Evolutionary conservation across 2,113 vertebrate species (phyloP).

Genomic region (Pavo muticus): DNA sequence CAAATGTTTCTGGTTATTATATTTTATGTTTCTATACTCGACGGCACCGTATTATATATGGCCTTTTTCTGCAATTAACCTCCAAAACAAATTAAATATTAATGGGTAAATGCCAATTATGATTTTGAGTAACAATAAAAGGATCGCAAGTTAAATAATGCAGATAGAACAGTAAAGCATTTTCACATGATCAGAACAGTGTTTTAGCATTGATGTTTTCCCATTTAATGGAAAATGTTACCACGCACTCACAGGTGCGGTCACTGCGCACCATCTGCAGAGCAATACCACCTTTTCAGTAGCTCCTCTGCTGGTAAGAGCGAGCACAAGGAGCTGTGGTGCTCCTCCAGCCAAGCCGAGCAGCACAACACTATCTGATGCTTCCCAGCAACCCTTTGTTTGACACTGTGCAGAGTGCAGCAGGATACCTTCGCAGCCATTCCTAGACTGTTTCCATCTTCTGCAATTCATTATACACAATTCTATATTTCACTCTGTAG

Average conservation of each 20-base stretch:
- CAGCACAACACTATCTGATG: background rate
- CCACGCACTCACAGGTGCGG: background rate
- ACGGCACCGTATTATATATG: constrained; percentile 43
- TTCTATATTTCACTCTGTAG: background rate
- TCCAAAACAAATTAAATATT: constrained; percentile 78
- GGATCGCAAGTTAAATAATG: constrained; percentile 62
- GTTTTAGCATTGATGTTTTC: background rate
- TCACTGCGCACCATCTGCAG: constrained; percentile 5
- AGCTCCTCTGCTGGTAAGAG: background rate
- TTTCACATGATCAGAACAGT: constrained; percentile 7
- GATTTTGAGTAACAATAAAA: constrained; percentile 70
- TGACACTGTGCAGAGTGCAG: background rate
- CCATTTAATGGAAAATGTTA: constrained; percentile 21
- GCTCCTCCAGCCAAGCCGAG: background rate
- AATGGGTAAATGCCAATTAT: constrained; percentile 59
- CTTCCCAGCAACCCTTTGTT: background rate
- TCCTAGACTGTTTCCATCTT: constrained; percentile 18
- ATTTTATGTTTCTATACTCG: constrained; percentile 54
- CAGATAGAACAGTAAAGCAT: constrained; percentile 29
- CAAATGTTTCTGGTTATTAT: constrained; percentile 53
- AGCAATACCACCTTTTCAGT: background rate
- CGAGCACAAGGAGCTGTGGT: background rate
- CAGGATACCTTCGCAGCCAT: background rate
- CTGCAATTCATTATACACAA: constrained; percentile 20
- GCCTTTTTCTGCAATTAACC: constrained; percentile 67